These are phyloP conservation scores for Coenonympha glycerion DNA, from an alignment of 2,888 invertebrate species.

Conservation along the genomic window DNA sequence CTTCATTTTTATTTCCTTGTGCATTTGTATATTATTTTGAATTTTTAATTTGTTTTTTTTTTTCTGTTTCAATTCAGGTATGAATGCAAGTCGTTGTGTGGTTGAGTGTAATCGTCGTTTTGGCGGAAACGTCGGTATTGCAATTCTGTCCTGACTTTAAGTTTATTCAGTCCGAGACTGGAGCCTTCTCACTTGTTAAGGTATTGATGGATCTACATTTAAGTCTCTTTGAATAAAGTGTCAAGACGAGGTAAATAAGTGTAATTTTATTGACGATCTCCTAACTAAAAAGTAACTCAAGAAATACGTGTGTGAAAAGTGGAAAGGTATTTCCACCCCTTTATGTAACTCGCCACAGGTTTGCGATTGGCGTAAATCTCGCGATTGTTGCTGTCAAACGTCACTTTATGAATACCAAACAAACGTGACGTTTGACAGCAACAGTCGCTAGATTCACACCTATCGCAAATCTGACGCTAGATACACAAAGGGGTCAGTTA, in stretches of 20 bases:
- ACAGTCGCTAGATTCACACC: no score
- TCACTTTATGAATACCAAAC: no score
- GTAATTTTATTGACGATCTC: background rate
- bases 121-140: conserved; percentile 51
- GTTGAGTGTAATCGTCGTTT: conserved; percentile 49
- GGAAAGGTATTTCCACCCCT: no score
- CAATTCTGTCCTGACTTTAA: conserved; percentile 44
- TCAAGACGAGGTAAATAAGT: conserved; percentile 21
- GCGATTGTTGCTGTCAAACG: no score
- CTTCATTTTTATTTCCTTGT: conserved; percentile 17
- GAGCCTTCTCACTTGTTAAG: background rate
- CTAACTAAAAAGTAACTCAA: no score
- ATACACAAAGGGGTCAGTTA: no score
- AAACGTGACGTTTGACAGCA: no score
- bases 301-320: no score
- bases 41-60: conserved; percentile 35
- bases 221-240: background rate
- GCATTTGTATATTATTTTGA: conserved; percentile 33
- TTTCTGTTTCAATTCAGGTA: conserved; percentile 59
- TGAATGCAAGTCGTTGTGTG: conserved; percentile 71
- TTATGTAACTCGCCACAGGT: no score
- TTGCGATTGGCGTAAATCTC: no score
- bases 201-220: background rate
- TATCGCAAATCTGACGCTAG: no score
- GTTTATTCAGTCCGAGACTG: background rate